Evolutionary conservation across 2,888 invertebrate genomes (phyloP), one percentile per base, ranked within the genome.

Genomic region (Spicauda simplicius): DNA sequence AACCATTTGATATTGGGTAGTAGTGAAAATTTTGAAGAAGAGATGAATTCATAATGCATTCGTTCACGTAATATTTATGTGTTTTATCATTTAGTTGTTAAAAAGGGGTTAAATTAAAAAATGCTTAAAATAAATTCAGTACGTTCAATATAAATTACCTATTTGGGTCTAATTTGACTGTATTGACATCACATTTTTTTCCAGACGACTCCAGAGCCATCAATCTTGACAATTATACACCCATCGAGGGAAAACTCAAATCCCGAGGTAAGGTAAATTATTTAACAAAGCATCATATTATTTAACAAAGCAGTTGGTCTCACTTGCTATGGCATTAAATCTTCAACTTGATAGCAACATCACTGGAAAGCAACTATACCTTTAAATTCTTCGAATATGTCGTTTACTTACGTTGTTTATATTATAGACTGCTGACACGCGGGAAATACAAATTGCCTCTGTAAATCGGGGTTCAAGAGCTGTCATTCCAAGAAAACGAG

Each of bases 401-500:
- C 7, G 12, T 14, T 41, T 14, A 41, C 3, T 3, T 14, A 12
- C 41, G 2, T 41, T 12, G 12, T 41, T 41, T 41, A 25, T 41
- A 14, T 2, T 41, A 41, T 11, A 41, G 41, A 41, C 10, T 11
- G 41, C 14, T 14, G 30, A 50, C 12, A 16, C 59, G 12, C 59
- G 25, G 50, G 30, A 59, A 48, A 30, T 30, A 30, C 50, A 59
- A 2, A 59, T 48, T n/a, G 6, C 59, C 25, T 59, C 25, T 11
- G 59, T n/a, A 12, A 30, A 30, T 30, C 48, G 50, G 11, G 50
- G 48, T 5, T 3, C 59, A 59, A 48, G 50, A 30, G 48, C n/a
- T 16, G 59, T 18, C 33, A 30, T 33, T 60, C 50, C 60, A 1
- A 25, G 60, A 50, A 60, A 60, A 60, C 60, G 60, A 30, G 60